Evolutionary conservation across 2,113 vertebrate species (phyloP).

Genomic region (Azemiops feae): DNA sequence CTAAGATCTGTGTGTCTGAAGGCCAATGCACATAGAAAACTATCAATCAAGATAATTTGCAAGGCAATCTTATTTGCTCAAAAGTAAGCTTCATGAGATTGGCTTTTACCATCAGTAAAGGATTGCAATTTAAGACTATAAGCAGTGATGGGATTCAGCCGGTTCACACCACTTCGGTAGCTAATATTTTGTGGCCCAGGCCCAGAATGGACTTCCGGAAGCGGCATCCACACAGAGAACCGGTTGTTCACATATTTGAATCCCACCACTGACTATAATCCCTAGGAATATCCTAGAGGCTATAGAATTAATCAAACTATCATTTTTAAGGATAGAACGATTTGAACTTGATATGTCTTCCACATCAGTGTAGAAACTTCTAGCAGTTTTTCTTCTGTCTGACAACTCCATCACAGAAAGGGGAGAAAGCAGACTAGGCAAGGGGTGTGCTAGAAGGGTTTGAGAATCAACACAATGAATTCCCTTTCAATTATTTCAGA

Average conservation of each 20-base stretch:
- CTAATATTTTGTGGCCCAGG: no score
- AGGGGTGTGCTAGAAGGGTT: neutral
- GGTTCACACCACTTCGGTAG: no score
- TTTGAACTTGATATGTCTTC: neutral
- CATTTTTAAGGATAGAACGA: neutral
- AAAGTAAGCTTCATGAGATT: neutral
- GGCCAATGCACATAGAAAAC: neutral
- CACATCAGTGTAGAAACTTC: neutral
- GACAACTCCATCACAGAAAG: neutral
- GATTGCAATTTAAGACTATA: neutral
- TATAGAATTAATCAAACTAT: neutral
- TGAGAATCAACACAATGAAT: neutral
- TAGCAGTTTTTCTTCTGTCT: neutral
- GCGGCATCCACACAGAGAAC: no score
- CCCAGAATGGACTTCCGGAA: no score
- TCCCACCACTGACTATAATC: neutral
- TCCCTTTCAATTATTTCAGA: neutral
- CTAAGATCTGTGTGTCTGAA: neutral
- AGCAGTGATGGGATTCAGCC: no score
- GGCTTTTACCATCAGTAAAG: neutral
- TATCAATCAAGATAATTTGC: neutral
- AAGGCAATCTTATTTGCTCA: neutral
- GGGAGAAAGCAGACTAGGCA: neutral
- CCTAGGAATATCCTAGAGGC: neutral
- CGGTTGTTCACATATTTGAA: no score